Evolutionary conservation across 2,113 vertebrate species (phyloP), one percentile per base, ranked within the genome.

Genomic region (Glareola pratincola): DNA sequence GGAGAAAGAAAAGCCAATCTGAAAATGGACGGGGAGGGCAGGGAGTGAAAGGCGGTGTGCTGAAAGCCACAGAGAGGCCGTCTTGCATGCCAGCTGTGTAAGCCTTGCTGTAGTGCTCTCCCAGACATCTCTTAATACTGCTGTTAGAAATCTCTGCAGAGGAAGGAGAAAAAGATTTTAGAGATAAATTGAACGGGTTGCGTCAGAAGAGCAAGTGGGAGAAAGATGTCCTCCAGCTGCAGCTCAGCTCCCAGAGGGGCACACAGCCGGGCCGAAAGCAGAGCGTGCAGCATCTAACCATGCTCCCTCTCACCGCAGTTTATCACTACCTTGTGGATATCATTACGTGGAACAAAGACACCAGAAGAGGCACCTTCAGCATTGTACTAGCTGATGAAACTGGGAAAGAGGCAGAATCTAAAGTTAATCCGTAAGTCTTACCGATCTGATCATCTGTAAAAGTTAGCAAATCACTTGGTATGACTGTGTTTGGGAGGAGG

Each of bases 241-340:
- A 81, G 68, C 47, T 71, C 81, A 39, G 63, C 24, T 51, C 30
- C 20, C 67, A 45, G 51, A 16, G 9, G 34, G 45, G 37, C 12
- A 39, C 34, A 13, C 10, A 68, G 75, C 50, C 0, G 1, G 26
- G 68, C 72, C 60, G 32, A 62, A 30, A 29, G 78, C 86, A 69
- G 27, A 59, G 23, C 2, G 4, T 27, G 43, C 48, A 36, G 24
- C 48, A 17, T 57, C 76, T 94, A 26, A 96, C 34, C 3, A 0
- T 3, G 1, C n/a, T 54, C 37, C 6, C 56, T 92, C 32, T 92
- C 89, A 7, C 60, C 45, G 85, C 71, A 99, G 99, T 97, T 71
- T 98, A 98, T 88, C 96, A 97, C 94, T 99, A 99, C 94, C 98
- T 94, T 79, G 85, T 99, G 97, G 99, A 99, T 20, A 98, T 99